Conservation (phyloP, 2,797 vertebrate species). For the Antrozous pallidus region DNA sequence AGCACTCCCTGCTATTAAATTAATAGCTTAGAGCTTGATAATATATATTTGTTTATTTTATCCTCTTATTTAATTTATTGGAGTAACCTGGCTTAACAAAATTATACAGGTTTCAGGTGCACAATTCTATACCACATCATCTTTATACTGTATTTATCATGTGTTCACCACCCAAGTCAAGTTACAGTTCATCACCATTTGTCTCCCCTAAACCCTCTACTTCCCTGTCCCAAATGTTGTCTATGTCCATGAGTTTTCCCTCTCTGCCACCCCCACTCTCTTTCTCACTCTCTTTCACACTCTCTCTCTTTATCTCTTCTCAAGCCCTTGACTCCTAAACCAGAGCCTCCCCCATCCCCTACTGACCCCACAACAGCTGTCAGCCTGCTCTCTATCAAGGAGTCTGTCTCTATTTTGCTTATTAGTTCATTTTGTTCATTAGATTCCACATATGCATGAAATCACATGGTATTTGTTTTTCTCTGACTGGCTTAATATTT, state of each 20-base stretch:
- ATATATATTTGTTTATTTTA: background rate
- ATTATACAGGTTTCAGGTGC: background rate
- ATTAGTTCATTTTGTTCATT: background rate
- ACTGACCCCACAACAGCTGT: background rate
- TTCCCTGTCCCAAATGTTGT: background rate
- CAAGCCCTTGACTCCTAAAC: too few species aligned
- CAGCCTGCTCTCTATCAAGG: background rate
- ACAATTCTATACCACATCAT: background rate
- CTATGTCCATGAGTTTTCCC: background rate
- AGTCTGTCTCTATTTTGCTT: background rate
- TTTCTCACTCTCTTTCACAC: background rate
- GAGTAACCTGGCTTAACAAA: background rate
- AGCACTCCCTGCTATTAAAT: background rate
- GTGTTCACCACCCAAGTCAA: too few species aligned
- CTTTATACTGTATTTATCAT: too few species aligned
- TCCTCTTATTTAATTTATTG: background rate
- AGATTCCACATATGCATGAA: background rate
- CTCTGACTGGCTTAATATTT: background rate
- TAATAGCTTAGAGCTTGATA: background rate
- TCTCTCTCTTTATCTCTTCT: background rate
- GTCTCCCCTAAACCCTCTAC: too few species aligned
- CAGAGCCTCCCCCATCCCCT: background rate
- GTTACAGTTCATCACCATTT: too few species aligned
- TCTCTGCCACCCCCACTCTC: too few species aligned
- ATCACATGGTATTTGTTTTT: background rate